Base-by-base conservation (phyloP, 2,113 vertebrate genomes). In the Panthera uncia region DNA sequence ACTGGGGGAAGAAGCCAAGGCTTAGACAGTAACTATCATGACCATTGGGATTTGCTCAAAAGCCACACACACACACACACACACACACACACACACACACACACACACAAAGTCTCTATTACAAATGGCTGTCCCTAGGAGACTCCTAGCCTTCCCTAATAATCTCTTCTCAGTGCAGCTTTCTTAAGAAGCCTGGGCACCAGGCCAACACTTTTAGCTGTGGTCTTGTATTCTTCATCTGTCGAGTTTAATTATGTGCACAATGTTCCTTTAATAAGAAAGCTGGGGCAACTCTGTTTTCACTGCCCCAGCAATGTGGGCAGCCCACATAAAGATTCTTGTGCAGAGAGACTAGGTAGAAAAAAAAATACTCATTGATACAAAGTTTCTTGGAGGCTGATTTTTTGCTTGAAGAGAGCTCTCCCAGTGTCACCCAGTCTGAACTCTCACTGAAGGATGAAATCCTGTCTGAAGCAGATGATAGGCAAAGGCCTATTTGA, bases 171-270 rank as follows among this genome's bases (percentile, higher is more conserved):
- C 63, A 74, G 21, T 79, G 91, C 84, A 97, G 31, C 84, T 98
- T 98, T 96, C 68, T 87, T 41, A 85, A 96, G 78, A 96, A 98
- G 38, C 76, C 97, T 95, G 95, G 96, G 97, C 97, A 97, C 25
- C 33, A 45, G 61, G 97, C 98, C 98, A 98, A 76, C 0, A 18
- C 15, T 74, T 89, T 97, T 97, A 98, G 86, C 85, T 96, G 89
- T 90, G 76, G 71, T n/a, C 95, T 87, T 50, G 7, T 97, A 45
- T 98, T 95, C 95, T 96, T 97, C 96, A 95, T 93, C 73, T 97
- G 50, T 91, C 91, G 71, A 94, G 82, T 78, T 95, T 98, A 97
- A 98, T 97, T 98, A 93, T 95, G 63, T 83, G 57, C 21, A 80
- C 55, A 90, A 91, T 88, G 82, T 95, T 90, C 61, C 96, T 92